These are phyloP conservation scores for Hydra vulgaris DNA, from an alignment of 30 jellyfish, hydroid and myxozoan genomes.

Conservation along the genomic window DNA sequence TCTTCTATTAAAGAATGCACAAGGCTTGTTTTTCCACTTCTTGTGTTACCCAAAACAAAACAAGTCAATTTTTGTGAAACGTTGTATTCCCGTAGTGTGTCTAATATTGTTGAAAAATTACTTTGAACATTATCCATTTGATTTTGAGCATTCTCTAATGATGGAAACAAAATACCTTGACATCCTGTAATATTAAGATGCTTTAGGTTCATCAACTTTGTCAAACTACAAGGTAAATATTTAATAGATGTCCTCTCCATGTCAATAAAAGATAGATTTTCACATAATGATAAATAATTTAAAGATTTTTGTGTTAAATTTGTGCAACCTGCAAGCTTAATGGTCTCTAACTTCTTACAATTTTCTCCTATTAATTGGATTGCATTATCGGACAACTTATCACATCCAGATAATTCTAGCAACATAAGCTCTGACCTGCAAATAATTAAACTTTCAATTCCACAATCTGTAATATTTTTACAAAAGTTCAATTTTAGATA, in stretches of 20 bases:
- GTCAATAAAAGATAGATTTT: slow-evolving; percentile 43
- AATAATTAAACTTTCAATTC: slow-evolving; percentile 39
- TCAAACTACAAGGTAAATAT: slow-evolving; percentile 51
- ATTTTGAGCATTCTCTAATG: slow-evolving; percentile 5
- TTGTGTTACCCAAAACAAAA: slow-evolving; percentile 72
- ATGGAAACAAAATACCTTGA: slow-evolving; percentile 50
- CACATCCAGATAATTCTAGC: slow-evolving; percentile 72
- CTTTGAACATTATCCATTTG: slow-evolving; percentile 39
- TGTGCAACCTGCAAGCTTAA: slow-evolving; percentile 60
- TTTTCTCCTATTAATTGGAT: slow-evolving; percentile 47
- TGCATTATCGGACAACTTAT: slow-evolving; percentile 61
- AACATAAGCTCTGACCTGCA: slow-evolving; percentile 39
- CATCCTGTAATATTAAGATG: slow-evolving; percentile 56
- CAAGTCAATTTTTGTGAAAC: slow-evolving; percentile 45
- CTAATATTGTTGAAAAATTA: slow-evolving; percentile 48
- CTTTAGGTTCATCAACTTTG: slow-evolving; percentile 35
- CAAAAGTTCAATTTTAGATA: slow-evolving; percentile 58
- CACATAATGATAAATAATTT: slow-evolving; percentile 54
- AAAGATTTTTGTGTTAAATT: slow-evolving; percentile 56
- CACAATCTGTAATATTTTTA: slow-evolving; percentile 57
- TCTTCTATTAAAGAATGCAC: slow-evolving; percentile 53
- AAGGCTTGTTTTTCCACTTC: slow-evolving; percentile 78
- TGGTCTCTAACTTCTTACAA: slow-evolving; percentile 55
- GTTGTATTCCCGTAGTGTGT: slow-evolving; percentile 46
- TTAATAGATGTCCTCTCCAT: slow-evolving; percentile 66